Evolutionary conservation across 2,113 vertebrate species (phyloP).

Genomic region (Syngnathus floridae): DNA sequence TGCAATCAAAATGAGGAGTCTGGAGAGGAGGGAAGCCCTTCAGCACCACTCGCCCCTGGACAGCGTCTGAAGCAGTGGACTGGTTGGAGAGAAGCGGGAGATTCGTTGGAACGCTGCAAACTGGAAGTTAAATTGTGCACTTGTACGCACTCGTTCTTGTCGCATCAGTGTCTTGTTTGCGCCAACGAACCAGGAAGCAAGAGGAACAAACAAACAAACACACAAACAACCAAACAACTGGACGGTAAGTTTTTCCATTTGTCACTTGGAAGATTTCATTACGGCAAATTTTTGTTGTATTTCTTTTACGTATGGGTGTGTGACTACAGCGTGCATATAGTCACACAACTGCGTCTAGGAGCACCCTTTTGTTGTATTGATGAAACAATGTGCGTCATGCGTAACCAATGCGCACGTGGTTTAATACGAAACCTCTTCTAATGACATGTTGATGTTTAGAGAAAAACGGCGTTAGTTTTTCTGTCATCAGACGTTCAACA

Average conservation of each 20-base stretch:
- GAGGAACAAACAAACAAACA: conserved; percentile 18
- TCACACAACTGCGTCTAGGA: conserved; percentile 32
- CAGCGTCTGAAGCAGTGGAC: conserved; percentile 46
- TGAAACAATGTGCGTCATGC: background rate
- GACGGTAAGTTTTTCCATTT: conserved; percentile 39
- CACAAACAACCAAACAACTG: background rate
- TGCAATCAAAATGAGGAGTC: conserved; percentile 29
- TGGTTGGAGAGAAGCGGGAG: conserved; percentile 21
- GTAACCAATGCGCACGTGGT: background rate
- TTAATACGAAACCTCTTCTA: background rate
- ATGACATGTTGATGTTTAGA: background rate
- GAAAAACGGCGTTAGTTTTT: background rate
- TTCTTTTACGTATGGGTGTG: background rate
- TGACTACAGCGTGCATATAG: conserved; percentile 12
- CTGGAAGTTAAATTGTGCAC: conserved; percentile 15
- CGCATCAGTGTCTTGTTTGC: background rate
- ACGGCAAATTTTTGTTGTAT: conserved; percentile 36
- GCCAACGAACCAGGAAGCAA: conserved; percentile 38
- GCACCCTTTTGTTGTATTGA: background rate
- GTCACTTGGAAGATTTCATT: conserved; percentile 22
- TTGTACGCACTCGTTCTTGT: background rate
- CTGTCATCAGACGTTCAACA: conserved; percentile 46
- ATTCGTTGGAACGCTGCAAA: conserved; percentile 23
- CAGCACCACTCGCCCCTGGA: conserved; percentile 61
- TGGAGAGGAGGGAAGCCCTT: conserved; percentile 42